Percentiles rank a stretch among this genome's conserved stretches.
Evolutionary conservation across 2,113 vertebrate species (phyloP).

Genomic region (Paracanthobrama guichenoti): DNA sequence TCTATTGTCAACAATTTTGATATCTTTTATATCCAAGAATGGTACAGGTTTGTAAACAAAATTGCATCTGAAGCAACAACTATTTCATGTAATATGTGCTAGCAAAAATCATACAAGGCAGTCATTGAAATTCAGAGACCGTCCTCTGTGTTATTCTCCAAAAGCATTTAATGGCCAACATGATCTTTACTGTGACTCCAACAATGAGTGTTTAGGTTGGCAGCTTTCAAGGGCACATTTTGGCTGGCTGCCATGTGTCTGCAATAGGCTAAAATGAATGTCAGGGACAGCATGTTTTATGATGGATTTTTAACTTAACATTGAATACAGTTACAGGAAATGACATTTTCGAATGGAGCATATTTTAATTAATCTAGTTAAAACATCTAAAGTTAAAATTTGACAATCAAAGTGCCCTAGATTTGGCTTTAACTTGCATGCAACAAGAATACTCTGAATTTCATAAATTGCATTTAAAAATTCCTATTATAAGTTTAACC

Average conservation of each 20-base stretch:
- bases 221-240: conserved; percentile 46
- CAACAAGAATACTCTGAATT: not conserved
- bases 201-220: conserved; percentile 33
- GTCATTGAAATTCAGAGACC: conserved; percentile 53
- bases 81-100: not conserved
- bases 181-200: conserved; percentile 51
- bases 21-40: not conserved
- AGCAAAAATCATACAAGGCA: not conserved
- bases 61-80: not conserved
- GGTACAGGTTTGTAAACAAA: not conserved
- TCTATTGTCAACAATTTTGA: not conserved
- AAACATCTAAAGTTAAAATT: not conserved
- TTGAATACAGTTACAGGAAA: not conserved
- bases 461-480: not conserved
- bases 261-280: conserved; percentile 23
- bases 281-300: conserved; percentile 46
- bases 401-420: not conserved
- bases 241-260: conserved; percentile 52
- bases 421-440: not conserved
- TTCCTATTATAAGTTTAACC: conserved; percentile 39
- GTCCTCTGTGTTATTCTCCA: conserved; percentile 38
- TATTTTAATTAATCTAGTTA: conserved; percentile 15
- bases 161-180: conserved; percentile 53
- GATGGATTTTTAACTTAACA: conserved; percentile 17
- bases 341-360: conserved; percentile 12